Percentiles rank a stretch among this genome's conserved stretches.
Conservation (phyloP, 2,797 vertebrate genomes). For the Alcedo atthis region DNA sequence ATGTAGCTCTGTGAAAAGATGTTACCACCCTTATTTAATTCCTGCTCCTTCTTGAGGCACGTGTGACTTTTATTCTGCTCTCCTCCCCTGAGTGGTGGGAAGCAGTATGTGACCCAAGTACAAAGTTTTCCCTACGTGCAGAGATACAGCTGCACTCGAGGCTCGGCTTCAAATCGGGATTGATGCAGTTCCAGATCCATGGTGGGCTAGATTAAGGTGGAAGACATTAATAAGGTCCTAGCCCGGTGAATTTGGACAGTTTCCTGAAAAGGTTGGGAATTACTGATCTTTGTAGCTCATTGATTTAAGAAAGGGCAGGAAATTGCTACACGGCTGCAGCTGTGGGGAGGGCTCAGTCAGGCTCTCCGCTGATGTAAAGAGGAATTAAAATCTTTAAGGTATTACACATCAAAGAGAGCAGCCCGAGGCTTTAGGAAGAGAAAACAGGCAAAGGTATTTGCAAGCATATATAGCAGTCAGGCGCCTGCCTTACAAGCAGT, state of each 20-base stretch:
- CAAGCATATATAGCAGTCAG: slow-evolving; percentile 40
- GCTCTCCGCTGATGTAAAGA: slow-evolving; percentile 67
- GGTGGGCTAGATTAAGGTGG: slow-evolving; percentile 36
- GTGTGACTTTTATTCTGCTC: background rate
- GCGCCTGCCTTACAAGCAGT: slow-evolving; percentile 23
- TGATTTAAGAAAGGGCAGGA: slow-evolving; percentile 69
- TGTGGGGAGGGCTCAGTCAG: slow-evolving; percentile 51
- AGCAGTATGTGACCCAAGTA: background rate
- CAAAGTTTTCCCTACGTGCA: background rate
- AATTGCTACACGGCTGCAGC: slow-evolving; percentile 59
- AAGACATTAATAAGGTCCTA: slow-evolving; percentile 58
- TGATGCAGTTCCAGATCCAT: slow-evolving; percentile 57
- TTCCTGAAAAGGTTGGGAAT: slow-evolving; percentile 61
- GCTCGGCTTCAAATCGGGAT: background rate
- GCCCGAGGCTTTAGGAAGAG: slow-evolving; percentile 33
- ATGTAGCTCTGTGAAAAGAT: background rate
- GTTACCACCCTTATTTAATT: background rate
- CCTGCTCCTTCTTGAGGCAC: accelerated
- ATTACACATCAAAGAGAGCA: slow-evolving; percentile 55
- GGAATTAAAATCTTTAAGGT: slow-evolving; percentile 72
- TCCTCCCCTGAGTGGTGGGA: background rate
- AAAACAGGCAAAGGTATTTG: slow-evolving; percentile 36
- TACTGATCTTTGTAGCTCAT: slow-evolving; percentile 66
- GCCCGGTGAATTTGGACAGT: slow-evolving; percentile 43
- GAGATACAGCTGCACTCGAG: slow-evolving; percentile 2